Evolutionary conservation across 2,113 vertebrate species (phyloP).

Genomic region (Falco punctatus): DNA sequence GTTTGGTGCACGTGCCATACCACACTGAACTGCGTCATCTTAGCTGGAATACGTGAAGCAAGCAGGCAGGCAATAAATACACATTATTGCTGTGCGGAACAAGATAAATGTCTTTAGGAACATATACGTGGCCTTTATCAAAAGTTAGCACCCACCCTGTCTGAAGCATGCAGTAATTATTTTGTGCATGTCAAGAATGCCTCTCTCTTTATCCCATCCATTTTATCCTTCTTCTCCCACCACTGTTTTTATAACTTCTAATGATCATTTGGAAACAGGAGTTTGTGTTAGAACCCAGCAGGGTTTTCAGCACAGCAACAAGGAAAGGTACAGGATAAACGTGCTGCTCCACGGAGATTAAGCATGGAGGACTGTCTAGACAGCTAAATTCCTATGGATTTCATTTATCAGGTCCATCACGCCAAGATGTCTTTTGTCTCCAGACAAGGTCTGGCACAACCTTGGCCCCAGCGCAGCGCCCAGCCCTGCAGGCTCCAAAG

Average conservation of each 20-base stretch:
- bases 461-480: not conserved
- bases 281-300: not conserved
- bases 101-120: not conserved
- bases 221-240: not conserved
- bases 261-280: rapidly evolving
- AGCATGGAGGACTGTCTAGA: not conserved
- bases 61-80: conserved; percentile 3
- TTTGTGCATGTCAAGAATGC: not conserved
- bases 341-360: rapidly evolving
- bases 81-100: not conserved
- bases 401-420: rapidly evolving
- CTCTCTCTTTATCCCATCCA: not conserved
- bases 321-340: not conserved
- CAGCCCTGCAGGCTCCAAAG: not conserved
- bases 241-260: not conserved
- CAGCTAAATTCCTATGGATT: not conserved
- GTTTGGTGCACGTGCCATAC: not conserved
- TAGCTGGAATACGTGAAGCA: not conserved
- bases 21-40: rapidly evolving
- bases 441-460: not conserved
- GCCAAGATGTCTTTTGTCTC: not conserved
- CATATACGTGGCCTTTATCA: rapidly evolving
- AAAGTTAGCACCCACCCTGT: not conserved
- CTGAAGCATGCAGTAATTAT: rapidly evolving
- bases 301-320: not conserved